Evolutionary conservation across 2,797 vertebrate species (phyloP).

Genomic region (Spizella passerina): DNA sequence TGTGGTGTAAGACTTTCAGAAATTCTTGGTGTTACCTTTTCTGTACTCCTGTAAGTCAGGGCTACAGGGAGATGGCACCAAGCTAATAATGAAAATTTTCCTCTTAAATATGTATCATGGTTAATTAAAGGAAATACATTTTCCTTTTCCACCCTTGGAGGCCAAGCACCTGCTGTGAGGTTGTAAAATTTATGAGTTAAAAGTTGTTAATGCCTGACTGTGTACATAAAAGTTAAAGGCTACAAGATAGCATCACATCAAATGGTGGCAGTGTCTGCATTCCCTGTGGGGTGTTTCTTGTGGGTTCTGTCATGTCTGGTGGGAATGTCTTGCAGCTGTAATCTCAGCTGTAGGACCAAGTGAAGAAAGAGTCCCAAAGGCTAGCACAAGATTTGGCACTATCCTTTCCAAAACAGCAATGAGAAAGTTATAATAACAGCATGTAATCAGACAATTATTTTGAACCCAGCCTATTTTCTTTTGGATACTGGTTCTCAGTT

Average conservation of each 20-base stretch:
- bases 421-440: neutral
- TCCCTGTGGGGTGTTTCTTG: neutral
- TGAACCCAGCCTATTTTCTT: neutral
- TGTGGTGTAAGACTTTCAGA: neutral
- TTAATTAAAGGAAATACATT: neutral
- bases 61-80: neutral
- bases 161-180: neutral
- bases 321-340: neutral
- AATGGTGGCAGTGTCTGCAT: neutral
- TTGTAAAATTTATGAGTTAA: neutral
- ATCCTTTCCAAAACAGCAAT: neutral
- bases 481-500: neutral
- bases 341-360: neutral
- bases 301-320: neutral
- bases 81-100: neutral
- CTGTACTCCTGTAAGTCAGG: neutral
- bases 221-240: neutral
- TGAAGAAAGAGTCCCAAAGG: neutral
- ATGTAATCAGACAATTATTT: too few species aligned
- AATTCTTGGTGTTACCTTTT: neutral
- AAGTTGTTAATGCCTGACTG: neutral
- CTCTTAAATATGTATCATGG: fast-evolving
- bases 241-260: neutral
- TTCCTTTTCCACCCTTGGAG: neutral
- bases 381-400: neutral